Percentiles rank a stretch among this genome's conserved stretches.
phyloP scores from a whole-genome alignment of 2,797 vertebrate species.

The Coranthus polyacanthus region DNA sequence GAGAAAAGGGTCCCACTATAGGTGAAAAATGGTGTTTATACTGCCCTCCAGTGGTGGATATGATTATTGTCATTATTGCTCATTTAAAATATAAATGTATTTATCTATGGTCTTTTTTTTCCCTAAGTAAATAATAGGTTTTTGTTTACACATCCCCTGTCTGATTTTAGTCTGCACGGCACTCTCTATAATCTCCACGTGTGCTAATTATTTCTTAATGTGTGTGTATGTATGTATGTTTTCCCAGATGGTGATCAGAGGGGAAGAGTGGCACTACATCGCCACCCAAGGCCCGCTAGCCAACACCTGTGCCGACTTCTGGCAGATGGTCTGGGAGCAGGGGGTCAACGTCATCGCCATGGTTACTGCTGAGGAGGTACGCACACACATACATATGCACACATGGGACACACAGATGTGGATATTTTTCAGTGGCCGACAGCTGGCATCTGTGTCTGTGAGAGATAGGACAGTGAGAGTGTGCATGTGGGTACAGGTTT shows the following conservation, averaged over 20 bases:
- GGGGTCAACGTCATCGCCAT: conserved; percentile 98
- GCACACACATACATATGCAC: conserved; percentile 21
- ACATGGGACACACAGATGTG: conserved; percentile 35
- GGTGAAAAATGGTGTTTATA: conserved; percentile 16
- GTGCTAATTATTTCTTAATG: conserved; percentile 39
- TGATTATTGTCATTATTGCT: not conserved
- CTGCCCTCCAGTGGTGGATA: conserved; percentile 66
- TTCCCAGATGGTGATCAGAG: conserved; percentile 91
- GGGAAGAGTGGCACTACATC: conserved; percentile 97
- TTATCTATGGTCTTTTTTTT: not conserved
- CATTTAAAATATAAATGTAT: not conserved
- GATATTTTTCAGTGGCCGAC: conserved; percentile 21
- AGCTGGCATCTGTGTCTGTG: conserved; percentile 45
- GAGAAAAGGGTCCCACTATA: not conserved
- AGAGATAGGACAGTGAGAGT: conserved; percentile 14
- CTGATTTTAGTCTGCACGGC: no score
- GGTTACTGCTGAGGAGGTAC: conserved; percentile 98
- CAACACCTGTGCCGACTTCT: conserved; percentile 96
- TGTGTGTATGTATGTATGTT: conserved; percentile 36
- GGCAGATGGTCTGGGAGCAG: conserved; percentile 99
- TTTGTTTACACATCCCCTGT: not conserved
- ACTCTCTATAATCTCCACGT: conserved; percentile 1
- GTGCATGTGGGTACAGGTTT: conserved; percentile 13
- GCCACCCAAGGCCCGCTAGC: conserved; percentile 96
- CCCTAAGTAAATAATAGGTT: not conserved